Evolutionary conservation across 2,113 vertebrate species (phyloP), one percentile per base, ranked within the genome.

Genomic region (Coreoperca whiteheadi): DNA sequence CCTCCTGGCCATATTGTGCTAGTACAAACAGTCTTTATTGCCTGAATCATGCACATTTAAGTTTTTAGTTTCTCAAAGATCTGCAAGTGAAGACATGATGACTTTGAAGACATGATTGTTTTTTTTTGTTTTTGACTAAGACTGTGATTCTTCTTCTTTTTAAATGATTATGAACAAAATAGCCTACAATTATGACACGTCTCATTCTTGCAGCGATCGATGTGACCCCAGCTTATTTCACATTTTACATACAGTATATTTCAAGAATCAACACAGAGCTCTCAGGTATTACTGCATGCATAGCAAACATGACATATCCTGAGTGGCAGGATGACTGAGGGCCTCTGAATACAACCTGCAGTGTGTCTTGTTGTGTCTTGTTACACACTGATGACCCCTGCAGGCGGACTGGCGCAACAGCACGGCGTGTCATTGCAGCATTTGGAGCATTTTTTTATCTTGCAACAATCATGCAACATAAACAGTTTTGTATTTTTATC

Each of bases 311-410:
- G 28, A 20, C 32, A 59, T 30, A 11, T 53, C 53, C 39, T 3
- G 10, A 54, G 50, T 60, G 28, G 8, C 32, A 6, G 18, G 16
- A 64, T n/a, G 66, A 54, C 21, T n/a, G 18, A 32, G 23, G 43
- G 54, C 10, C 2, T 12, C 4, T 39, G 37, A 67, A 34, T 41
- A n/a, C 20, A 18, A 1, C 32, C 25, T 75, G 68, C 54, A 30
- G 23, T 11, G 18, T 12, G 32, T 41, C 37, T 41, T 60, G 14
- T 32, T n/a, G 4, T 43, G 20, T 71, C 77, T 60, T 68, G 28
- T 89, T 66, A 53, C 57, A 87, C 82, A 64, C 78, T 74, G 69
- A 57, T 77, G 89, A 64, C 90, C 74, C 82, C 92, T 93, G 80
- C 80, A 66, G 94, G 81, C 66, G 14, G n/a, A 79, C 1, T 23